Conservation (phyloP, 2,888 invertebrate genomes). For the Chesias legatella region DNA sequence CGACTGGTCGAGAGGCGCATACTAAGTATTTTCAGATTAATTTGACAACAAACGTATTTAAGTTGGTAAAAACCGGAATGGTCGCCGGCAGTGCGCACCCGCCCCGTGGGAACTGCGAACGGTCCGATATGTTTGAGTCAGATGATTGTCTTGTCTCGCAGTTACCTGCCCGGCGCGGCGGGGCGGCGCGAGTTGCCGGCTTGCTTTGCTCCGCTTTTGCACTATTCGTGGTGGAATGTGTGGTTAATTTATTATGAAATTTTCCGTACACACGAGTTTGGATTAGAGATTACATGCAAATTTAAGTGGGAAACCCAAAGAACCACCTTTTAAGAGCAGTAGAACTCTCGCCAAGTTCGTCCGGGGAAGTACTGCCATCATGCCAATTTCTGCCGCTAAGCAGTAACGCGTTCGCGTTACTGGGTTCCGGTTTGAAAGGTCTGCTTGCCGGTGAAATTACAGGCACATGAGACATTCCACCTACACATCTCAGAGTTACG, state of each 20-base stretch:
- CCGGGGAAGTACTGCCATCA: too few species aligned
- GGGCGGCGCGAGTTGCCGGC: not conserved
- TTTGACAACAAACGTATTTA: slow-evolving; percentile 79
- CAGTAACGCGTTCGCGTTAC: too few species aligned
- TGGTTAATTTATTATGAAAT: slow-evolving; percentile 50
- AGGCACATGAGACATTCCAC: too few species aligned
- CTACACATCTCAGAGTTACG: too few species aligned
- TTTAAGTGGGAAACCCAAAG: too few species aligned
- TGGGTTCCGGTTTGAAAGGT: too few species aligned
- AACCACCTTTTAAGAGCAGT: too few species aligned
- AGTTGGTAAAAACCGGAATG: slow-evolving; percentile 75
- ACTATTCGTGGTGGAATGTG: slow-evolving; percentile 48
- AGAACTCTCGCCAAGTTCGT: too few species aligned
- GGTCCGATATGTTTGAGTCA: slow-evolving; percentile 59
- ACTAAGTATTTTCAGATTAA: slow-evolving; percentile 75
- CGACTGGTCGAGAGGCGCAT: slow-evolving; percentile 69
- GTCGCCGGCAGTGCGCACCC: slow-evolving; percentile 61
- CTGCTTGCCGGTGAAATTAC: too few species aligned
- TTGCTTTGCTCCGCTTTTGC: slow-evolving; percentile 37
- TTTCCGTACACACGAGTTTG: slow-evolving; percentile 36
- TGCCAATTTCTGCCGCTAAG: too few species aligned
- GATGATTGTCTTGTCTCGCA: slow-evolving; percentile 41
- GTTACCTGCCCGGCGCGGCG: not conserved
- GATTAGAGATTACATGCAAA: too few species aligned
- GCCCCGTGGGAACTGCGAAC: slow-evolving; percentile 69